Evolutionary conservation across 2,888 invertebrate genomes (phyloP), one percentile per base, ranked within the genome.

Genomic region (Carcina quercana): DNA sequence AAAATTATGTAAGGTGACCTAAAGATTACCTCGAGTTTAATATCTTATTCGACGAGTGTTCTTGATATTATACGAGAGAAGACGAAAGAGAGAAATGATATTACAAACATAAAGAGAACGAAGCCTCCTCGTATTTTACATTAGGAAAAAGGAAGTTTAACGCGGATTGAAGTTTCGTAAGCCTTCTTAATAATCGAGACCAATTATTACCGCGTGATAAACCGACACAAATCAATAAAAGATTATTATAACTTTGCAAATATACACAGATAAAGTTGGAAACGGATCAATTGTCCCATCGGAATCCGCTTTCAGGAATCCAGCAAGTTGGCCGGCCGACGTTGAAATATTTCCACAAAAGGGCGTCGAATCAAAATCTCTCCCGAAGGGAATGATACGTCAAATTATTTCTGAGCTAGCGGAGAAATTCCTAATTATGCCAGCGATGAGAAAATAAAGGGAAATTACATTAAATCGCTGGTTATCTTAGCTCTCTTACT

Each of bases 401-500:
- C 43, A 47, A 55, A 51, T 54, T 40, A 58, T 54, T 59, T 50
- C 45, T 46, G 61, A 53, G 59, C 52, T 52, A 48, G 40, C 53
- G 48, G 54, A 41, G 47, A 59, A 59, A 60, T 57, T 58, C 50
- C 50, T 66, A 69, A 71, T 70, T 64, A 67, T 55, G 42, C 31
- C 15, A 54, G 40, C 56, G 55, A 61, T 56, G 58, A 39, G 53
- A 63, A 66, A 61, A 67, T 65, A 65, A 63, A 53, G 49, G 50
- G 52, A 61, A 64, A 64, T 71, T 60, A 58, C 56, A 63, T 65
- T 66, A 68, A 68, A 66, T 66, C 61, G 61, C 52, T 53, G 59
- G 63, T 69, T 65, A 67, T 64, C 62, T 60, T 51, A 60, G 59
- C 64, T 62, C n/a, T n/a, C 56, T 66, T 53, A 62, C 56, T 61